Evolutionary conservation across 2,797 vertebrate genomes (phyloP).

Genomic region (Cynodonichthys magdalenae): DNA sequence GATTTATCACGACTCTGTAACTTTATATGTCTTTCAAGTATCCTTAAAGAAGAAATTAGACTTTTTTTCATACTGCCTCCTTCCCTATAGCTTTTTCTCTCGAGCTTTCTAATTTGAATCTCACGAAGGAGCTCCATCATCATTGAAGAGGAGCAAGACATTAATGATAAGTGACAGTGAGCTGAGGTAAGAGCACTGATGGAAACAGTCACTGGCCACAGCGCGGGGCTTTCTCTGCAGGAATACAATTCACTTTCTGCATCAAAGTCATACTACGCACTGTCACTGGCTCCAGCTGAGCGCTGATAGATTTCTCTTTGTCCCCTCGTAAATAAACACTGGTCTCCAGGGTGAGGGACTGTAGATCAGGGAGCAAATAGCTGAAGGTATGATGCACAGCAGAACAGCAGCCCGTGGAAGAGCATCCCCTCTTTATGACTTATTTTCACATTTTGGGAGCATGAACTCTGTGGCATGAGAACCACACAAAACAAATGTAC

Average conservation of each 20-base stretch:
- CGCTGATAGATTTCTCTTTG: conserved; percentile 63
- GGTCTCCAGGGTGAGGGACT: conserved; percentile 44
- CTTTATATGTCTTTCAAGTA: conserved; percentile 66
- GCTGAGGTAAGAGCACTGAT: conserved; percentile 27
- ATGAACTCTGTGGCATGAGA: conserved; percentile 8
- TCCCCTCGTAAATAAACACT: conserved; percentile 67
- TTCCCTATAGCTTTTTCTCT: conserved; percentile 34
- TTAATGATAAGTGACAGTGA: conserved; percentile 35
- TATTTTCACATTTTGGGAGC: conserved; percentile 19
- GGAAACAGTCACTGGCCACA: conserved; percentile 13
- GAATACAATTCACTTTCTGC: conserved; percentile 55
- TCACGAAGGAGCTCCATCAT: conserved; percentile 63
- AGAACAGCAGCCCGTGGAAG: conserved; percentile 19
- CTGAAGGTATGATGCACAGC: conserved; percentile 42
- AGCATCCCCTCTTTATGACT: conserved; percentile 28
- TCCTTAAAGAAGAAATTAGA: conserved; percentile 62
- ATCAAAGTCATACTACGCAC: conserved; percentile 65
- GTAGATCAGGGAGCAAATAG: conserved; percentile 69
- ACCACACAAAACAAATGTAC: conserved; percentile 39
- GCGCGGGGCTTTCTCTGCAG: neutral
- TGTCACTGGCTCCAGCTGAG: conserved; percentile 61
- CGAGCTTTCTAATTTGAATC: conserved; percentile 51
- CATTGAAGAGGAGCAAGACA: conserved; percentile 34
- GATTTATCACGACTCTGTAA: conserved; percentile 69
- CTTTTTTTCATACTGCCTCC: conserved; percentile 62